Conservation (phyloP, 2,113 vertebrate genomes). For the Ptilonorhynchus violaceus region DNA sequence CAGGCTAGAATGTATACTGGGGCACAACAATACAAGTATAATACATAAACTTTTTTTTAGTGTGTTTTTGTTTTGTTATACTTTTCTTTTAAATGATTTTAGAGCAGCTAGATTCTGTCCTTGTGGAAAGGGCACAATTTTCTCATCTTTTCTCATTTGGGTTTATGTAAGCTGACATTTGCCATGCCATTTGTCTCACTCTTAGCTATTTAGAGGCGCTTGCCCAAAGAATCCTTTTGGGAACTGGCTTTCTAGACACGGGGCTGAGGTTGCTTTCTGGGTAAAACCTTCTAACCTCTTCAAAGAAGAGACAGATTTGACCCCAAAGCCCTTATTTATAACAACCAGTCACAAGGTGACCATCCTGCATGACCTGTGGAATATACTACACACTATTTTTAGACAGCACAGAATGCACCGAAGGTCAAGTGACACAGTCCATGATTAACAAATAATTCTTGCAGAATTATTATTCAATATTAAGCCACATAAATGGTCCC, state of each 20-base stretch:
- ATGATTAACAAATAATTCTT: slow-evolving; percentile 64
- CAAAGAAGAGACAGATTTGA: slow-evolving; percentile 75
- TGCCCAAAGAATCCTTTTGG: slow-evolving; percentile 69
- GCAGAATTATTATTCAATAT: slow-evolving; percentile 56
- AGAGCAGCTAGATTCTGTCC: slow-evolving; percentile 53
- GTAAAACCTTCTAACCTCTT: slow-evolving; percentile 74
- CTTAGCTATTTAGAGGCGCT: slow-evolving; percentile 69
- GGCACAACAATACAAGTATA: background rate
- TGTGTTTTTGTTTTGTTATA: background rate
- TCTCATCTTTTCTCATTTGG: slow-evolving; percentile 63
- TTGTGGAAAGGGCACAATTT: slow-evolving; percentile 69
- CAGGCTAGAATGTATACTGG: no score
- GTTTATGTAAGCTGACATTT: slow-evolving; percentile 77
- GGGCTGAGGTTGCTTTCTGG: slow-evolving; percentile 70
- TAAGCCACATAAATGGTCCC: slow-evolving; percentile 19
- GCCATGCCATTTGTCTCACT: slow-evolving; percentile 67
- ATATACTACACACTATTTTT: slow-evolving; percentile 64
- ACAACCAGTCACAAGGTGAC: slow-evolving; percentile 67
- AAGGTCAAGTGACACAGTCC: slow-evolving; percentile 69
- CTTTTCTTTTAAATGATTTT: slow-evolving; percentile 10
- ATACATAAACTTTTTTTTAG: background rate
- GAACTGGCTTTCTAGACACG: slow-evolving; percentile 63
- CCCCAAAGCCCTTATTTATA: slow-evolving; percentile 78
- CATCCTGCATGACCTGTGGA: slow-evolving; percentile 65
- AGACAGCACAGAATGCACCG: slow-evolving; percentile 49